These are phyloP conservation scores for Sinotaia quadrata DNA, from an alignment of 2,888 invertebrate genomes.

Conservation along the genomic window DNA sequence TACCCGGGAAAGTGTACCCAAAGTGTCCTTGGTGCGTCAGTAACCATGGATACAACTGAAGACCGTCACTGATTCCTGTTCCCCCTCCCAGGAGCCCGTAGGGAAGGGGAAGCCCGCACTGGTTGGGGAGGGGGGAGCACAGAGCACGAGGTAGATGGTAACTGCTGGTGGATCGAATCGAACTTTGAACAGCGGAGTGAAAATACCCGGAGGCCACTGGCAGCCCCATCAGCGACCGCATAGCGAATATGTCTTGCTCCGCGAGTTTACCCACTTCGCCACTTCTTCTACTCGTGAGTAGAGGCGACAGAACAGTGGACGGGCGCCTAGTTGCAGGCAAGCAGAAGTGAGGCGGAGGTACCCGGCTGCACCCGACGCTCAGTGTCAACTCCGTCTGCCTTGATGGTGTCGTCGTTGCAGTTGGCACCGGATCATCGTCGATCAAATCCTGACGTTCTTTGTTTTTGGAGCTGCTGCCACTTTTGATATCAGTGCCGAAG, in stretches of 20 bases:
- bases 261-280: not conserved
- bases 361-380: not conserved
- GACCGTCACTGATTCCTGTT: not conserved
- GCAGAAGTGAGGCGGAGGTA: not conserved
- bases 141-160: not conserved
- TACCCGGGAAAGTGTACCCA: slow-evolving; percentile 20
- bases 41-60: slow-evolving; percentile 16
- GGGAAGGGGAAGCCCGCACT: not conserved
- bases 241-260: slow-evolving; percentile 8
- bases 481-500: not conserved
- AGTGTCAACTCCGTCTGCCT: not conserved
- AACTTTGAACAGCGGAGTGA: not conserved
- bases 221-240: slow-evolving; percentile 24
- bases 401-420: slow-evolving; percentile 10
- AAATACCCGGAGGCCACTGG: not conserved
- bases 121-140: not conserved
- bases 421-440: no score
- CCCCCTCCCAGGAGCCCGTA: not conserved
- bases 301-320: not conserved
- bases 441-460: no score
- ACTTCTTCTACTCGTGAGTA: not conserved
- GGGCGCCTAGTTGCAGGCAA: no score
- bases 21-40: slow-evolving; percentile 16
- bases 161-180: not conserved
- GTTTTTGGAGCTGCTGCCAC: slow-evolving; percentile 7